Conservation (phyloP, 2,888 invertebrate species). For the Empis livida region DNA sequence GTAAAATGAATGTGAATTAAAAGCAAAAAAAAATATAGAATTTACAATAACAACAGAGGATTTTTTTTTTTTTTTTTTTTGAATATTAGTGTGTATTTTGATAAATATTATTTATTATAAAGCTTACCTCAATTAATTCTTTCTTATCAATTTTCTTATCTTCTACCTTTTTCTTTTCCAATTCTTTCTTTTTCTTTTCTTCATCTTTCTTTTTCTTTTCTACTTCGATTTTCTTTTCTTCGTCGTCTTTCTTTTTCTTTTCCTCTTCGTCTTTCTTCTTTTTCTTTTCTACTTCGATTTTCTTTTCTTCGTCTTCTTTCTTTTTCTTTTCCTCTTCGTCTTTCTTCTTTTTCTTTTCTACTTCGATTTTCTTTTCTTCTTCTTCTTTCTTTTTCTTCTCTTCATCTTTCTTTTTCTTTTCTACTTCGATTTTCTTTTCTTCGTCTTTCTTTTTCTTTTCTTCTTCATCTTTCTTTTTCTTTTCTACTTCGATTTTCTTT, state of each 20-base stretch:
- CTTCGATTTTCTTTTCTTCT: conserved; percentile 21
- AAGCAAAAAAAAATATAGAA: too few relatives aligned
- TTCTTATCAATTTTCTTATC: neutral
- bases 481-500: conserved; percentile 36
- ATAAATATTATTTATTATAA: neutral
- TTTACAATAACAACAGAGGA: neutral
- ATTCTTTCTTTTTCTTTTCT: conserved; percentile 1
- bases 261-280: conserved; percentile 15
- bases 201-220: conserved; percentile 1
- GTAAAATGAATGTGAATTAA: neutral
- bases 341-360: conserved; percentile 7
- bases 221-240: conserved; percentile 4
- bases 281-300: conserved; percentile 13
- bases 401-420: conserved; percentile 24
- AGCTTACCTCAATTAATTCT: too few relatives aligned
- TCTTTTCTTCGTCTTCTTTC: conserved; percentile 8
- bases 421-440: conserved; percentile 39
- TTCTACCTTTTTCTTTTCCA: conserved; percentile 1
- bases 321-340: conserved; percentile 10
- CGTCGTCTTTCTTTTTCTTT: conserved; percentile 13
- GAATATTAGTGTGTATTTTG: too few relatives aligned
- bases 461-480: conserved; percentile 31
- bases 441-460: conserved; percentile 39
- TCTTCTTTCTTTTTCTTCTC: conserved; percentile 14
- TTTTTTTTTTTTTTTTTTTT: too few relatives aligned